A percentile compares a stretch with the other conserved stretches of the same genome.
Evolutionary conservation across 1,140 invertebrate genomes (phyloP).

Genomic region (Gonatopus flavifemur): DNA sequence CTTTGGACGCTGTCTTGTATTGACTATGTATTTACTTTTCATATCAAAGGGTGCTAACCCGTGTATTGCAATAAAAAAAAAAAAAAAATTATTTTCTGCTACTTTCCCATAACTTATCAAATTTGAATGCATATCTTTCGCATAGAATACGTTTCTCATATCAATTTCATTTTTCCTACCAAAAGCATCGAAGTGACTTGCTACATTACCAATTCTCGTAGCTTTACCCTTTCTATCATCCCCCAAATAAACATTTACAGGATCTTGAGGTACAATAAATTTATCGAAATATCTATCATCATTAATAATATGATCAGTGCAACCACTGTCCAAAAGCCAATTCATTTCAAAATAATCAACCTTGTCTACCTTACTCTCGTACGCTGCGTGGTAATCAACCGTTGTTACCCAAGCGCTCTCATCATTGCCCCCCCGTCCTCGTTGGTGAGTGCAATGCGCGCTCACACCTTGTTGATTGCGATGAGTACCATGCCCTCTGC

Average conservation of each 20-base stretch:
- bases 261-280: conserved; percentile 3
- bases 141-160: conserved; percentile 9
- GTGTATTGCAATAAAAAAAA: no score
- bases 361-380: neutral
- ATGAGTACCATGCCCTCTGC: neutral
- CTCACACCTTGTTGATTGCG: neutral
- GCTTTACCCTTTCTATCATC: conserved; percentile 8
- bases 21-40: no score
- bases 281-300: conserved; percentile 6
- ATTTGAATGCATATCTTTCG: conserved; percentile 7
- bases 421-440: neutral
- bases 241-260: conserved; percentile 9
- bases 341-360: conserved; percentile 2
- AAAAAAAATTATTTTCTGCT: neutral
- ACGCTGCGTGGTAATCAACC: neutral
- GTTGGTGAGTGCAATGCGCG: neutral
- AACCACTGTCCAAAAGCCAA: conserved; percentile 16
- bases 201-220: conserved; percentile 11
- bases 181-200: conserved; percentile 7
- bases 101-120: conserved; percentile 11
- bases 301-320: conserved; percentile 15
- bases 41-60: no score
- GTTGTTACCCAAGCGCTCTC: neutral
- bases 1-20: no score
- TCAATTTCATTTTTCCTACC: conserved; percentile 1